A percentile compares a stretch with the other conserved stretches of the same genome.
Conservation (phyloP, 2,888 invertebrate genomes). For the Tanytarsus gracilentus region DNA sequence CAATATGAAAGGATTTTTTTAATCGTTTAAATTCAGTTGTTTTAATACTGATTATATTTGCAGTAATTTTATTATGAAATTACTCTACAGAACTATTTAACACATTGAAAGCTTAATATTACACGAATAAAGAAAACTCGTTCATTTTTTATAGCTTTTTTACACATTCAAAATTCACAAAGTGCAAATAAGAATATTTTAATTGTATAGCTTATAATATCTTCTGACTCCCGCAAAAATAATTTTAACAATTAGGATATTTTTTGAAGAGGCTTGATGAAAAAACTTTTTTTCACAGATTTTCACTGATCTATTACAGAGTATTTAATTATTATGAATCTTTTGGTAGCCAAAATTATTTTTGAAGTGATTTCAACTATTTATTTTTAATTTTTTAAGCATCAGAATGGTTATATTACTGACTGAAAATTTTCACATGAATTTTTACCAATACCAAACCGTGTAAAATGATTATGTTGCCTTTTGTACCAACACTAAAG, state of each 20-base stretch:
- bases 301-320: background rate
- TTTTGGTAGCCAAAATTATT: background rate
- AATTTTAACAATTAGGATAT: too few relatives aligned
- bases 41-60: too few relatives aligned
- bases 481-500: background rate
- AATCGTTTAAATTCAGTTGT: too few relatives aligned
- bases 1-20: too few relatives aligned
- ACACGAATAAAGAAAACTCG: too few relatives aligned
- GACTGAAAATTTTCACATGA: conserved; percentile 20
- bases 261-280: too few relatives aligned
- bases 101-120: too few relatives aligned
- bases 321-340: background rate
- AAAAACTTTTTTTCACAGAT: background rate
- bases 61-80: too few relatives aligned
- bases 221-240: too few relatives aligned
- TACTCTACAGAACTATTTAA: too few relatives aligned
- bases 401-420: conserved; percentile 1
- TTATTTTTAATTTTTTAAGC: conserved; percentile 11
- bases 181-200: too few relatives aligned
- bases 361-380: background rate
- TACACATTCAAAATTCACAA: background rate
- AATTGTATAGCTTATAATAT: too few relatives aligned
- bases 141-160: background rate
- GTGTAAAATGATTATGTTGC: background rate
- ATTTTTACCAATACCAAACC: background rate